Evolutionary conservation across 30 jellyfish, hydroid and myxozoan genomes (phyloP).

Genomic region (Haliclystus octoradiatus): DNA sequence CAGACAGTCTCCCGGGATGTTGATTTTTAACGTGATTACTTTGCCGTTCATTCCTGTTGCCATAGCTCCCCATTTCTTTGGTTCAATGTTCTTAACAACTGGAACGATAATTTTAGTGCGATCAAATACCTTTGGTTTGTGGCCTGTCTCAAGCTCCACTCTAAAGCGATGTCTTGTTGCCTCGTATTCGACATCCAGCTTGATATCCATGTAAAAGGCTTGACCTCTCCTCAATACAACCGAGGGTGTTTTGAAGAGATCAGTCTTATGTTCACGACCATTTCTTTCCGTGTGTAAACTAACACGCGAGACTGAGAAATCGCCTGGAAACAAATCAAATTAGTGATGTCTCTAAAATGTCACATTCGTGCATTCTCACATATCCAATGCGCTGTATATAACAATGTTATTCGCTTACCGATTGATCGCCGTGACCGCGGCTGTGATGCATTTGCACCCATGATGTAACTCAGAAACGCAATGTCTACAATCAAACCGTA

Average conservation of each 20-base stretch:
- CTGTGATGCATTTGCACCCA: too few relatives aligned
- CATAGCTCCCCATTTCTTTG: slow-evolving; percentile 53
- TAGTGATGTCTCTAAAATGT: too few relatives aligned
- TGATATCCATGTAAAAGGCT: slow-evolving; percentile 31
- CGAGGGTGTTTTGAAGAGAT: slow-evolving; percentile 32
- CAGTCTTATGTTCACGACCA: slow-evolving; percentile 45
- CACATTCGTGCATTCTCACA: too few relatives aligned
- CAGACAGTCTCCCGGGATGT: slow-evolving; percentile 57
- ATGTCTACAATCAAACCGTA: too few relatives aligned
- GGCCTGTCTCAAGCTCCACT: slow-evolving; percentile 48
- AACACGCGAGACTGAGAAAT: slow-evolving; percentile 31
- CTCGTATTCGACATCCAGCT: slow-evolving; percentile 31
- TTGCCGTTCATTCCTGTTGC: slow-evolving; percentile 21
- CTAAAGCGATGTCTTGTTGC: slow-evolving; percentile 27
- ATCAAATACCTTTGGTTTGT: slow-evolving; percentile 40
- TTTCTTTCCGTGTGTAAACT: slow-evolving; percentile 41
- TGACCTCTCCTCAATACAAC: slow-evolving; percentile 66
- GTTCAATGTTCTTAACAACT: slow-evolving; percentile 36
- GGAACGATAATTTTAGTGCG: slow-evolving; percentile 34
- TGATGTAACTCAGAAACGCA: too few relatives aligned
- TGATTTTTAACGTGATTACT: slow-evolving; percentile 39
- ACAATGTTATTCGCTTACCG: too few relatives aligned
- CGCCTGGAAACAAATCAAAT: too few relatives aligned
- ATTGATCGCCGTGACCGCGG: too few relatives aligned
- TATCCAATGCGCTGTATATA: too few relatives aligned